These are phyloP conservation scores for Trachelus tabidus DNA, from an alignment of 2,888 invertebrate species.

Conservation along the genomic window DNA sequence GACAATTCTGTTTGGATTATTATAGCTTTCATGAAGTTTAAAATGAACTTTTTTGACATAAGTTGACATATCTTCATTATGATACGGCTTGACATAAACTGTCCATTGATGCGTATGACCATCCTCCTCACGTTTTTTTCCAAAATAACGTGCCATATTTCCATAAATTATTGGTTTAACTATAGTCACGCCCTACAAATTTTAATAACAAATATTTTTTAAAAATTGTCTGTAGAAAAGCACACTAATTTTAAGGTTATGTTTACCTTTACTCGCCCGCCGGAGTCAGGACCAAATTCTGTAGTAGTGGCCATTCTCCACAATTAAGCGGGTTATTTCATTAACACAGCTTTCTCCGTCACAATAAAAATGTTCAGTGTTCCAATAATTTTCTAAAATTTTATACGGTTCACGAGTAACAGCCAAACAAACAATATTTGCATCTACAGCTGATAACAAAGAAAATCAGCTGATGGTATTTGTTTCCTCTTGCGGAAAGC, in stretches of 20 bases:
- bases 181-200: constrained; percentile 80
- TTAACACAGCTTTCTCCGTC: neutral
- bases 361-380: neutral
- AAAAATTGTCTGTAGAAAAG: neutral
- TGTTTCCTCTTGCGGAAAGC: neutral
- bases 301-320: neutral
- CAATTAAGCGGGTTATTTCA: neutral
- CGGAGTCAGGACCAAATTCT: neutral
- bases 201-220: neutral
- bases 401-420: neutral
- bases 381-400: neutral
- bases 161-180: constrained; percentile 97
- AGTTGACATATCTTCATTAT: constrained; percentile 92
- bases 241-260: neutral
- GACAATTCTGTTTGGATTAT: constrained; percentile 92
- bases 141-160: constrained; percentile 94
- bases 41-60: constrained; percentile 97
- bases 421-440: neutral
- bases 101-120: constrained; percentile 99
- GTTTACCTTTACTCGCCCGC: neutral
- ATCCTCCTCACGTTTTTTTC: constrained; percentile 95
- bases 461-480: neutral
- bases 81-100: constrained; percentile 93
- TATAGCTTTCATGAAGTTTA: constrained; percentile 97
- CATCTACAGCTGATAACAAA: neutral